Percentiles rank a stretch among this genome's conserved stretches.
Evolutionary conservation across 30 jellyfish, hydroid and myxozoan genomes (phyloP).

Genomic region (Euphysa ruthae): DNA sequence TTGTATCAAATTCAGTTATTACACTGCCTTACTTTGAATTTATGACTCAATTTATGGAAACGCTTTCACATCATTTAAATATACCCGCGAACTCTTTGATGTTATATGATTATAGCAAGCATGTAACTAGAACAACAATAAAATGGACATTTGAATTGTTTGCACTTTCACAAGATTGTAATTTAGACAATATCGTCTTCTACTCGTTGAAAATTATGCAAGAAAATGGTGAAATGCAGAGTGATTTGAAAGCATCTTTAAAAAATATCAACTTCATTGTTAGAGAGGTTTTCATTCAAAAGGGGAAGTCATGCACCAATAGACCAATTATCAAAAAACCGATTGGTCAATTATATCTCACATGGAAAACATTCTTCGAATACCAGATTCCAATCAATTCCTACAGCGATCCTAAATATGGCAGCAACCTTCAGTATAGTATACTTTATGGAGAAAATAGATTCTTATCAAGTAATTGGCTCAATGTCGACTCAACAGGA

Average conservation of each 20-base stretch:
- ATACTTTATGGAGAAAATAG: conserved; percentile 32
- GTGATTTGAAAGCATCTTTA: conserved; percentile 1
- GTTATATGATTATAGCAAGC: background rate
- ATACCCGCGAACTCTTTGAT: background rate
- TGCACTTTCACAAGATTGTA: background rate
- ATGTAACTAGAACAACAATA: background rate
- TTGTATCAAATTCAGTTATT: conserved; percentile 29
- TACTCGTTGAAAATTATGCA: conserved; percentile 1
- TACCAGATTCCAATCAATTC: conserved; percentile 45
- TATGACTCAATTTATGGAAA: background rate
- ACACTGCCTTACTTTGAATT: conserved; percentile 15
- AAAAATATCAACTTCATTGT: background rate
- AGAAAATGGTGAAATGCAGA: conserved; percentile 15
- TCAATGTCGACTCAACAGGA: conserved; percentile 32
- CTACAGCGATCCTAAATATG: conserved; percentile 49
- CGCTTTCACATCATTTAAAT: background rate
- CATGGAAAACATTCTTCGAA: conserved; percentile 30
- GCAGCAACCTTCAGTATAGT: conserved; percentile 3
- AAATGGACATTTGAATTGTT: background rate
- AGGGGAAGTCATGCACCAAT: conserved; percentile 28
- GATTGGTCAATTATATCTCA: conserved; percentile 46
- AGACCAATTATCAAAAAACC: conserved; percentile 47
- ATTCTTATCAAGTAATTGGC: conserved; percentile 45
- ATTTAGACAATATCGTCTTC: background rate
- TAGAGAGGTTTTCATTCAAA: background rate